Percentiles rank a stretch among this genome's conserved stretches.
These are phyloP conservation scores for Mionectes olivaceus DNA, from an alignment of 2,797 vertebrate species.

Conservation along the genomic window DNA sequence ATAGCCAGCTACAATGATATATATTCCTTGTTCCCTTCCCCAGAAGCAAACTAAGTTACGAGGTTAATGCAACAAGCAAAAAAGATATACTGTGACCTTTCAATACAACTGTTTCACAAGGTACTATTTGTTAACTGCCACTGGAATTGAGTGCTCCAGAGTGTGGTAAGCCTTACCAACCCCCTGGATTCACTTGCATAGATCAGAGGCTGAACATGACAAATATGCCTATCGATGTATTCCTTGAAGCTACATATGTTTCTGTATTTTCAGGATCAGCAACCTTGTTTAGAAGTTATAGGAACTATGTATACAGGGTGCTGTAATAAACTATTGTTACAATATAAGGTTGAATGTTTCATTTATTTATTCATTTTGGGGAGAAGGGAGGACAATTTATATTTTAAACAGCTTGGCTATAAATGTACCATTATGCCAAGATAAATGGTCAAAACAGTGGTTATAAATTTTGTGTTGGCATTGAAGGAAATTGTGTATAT, in stretches of 20 bases:
- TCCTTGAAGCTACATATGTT: constrained; percentile 31
- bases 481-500: constrained; percentile 29
- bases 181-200: neutral
- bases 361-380: constrained; percentile 37
- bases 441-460: constrained; percentile 20
- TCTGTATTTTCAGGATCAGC: constrained; percentile 44
- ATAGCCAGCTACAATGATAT: neutral
- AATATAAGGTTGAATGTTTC: neutral
- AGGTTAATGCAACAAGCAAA: neutral
- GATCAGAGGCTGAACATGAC: constrained; percentile 38
- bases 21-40: neutral
- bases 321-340: neutral
- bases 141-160: constrained; percentile 44
- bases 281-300: constrained; percentile 37
- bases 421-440: neutral
- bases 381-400: neutral
- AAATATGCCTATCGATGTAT: constrained; percentile 37
- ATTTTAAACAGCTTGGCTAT: constrained; percentile 33
- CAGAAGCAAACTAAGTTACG: constrained; percentile 33
- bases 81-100: constrained; percentile 30
- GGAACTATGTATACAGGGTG: neutral
- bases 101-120: constrained; percentile 14
- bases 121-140: constrained; percentile 55
- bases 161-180: constrained; percentile 14
- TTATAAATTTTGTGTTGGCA: constrained; percentile 41